Evolutionary conservation across 2,888 invertebrate genomes (phyloP).

Genomic region (Sialis lutaria): DNA sequence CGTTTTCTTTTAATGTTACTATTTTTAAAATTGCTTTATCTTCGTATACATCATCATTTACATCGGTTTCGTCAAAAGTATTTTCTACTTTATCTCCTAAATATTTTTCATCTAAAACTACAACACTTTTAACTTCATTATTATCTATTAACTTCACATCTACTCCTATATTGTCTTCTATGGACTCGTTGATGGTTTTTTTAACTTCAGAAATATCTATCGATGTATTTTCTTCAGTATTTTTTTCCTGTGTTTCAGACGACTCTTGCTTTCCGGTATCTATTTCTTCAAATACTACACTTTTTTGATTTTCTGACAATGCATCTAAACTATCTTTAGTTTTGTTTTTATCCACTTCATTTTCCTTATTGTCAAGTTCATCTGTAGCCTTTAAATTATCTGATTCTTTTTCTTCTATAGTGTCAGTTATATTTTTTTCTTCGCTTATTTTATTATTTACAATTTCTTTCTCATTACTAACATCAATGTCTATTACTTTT

Average conservation of each 20-base stretch:
- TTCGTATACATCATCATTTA: not conserved
- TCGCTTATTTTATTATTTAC: constrained; percentile 5
- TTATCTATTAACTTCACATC: no score
- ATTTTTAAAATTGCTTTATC: not conserved
- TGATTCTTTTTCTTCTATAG: constrained; percentile 5
- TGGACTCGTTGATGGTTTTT: no score
- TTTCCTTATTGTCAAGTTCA: constrained; percentile 23
- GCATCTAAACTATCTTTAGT: constrained; percentile 1
- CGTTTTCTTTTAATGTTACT: not conserved
- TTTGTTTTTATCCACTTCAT: constrained; percentile 23
- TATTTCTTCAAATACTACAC: not conserved
- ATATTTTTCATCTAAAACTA: not conserved
- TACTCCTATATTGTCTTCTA: no score
- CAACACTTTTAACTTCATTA: no score
- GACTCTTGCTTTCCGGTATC: constrained; percentile 3
- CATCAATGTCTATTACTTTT: constrained; percentile 6
- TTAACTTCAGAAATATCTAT: no score
- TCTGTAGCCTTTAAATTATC: constrained; percentile 1
- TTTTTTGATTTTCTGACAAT: no score
- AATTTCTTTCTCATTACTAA: constrained; percentile 5
- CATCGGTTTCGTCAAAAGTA: not conserved
- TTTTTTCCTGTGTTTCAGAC: constrained; percentile 4
- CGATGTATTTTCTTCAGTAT: constrained; percentile 4
- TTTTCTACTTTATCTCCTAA: not conserved
- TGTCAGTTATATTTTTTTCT: constrained; percentile 6